Evolutionary conservation across 2,888 invertebrate genomes (phyloP), one percentile per base, ranked within the genome.

Genomic region (Hanleya hanleyi): DNA sequence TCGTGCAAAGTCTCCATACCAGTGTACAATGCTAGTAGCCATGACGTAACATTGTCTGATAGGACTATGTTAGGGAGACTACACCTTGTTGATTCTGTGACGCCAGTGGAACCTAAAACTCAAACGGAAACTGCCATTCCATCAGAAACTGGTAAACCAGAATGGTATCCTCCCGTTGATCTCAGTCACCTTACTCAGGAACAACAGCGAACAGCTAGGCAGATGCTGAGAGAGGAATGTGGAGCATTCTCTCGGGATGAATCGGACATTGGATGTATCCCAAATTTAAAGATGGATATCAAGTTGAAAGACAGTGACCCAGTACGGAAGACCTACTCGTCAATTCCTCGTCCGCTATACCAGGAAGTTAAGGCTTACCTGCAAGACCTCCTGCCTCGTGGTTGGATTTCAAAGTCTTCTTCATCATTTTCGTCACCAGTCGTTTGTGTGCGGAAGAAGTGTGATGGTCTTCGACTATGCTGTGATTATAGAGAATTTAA

Each of bases 341-440:
- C 78, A 5, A 62, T 81, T 29, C 81, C 76, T 32, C 51, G 36
- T 37, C 77, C 79, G 9, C 57, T 79, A 7, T 76, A 73, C 68
- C 22, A 77, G 29, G 81, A 82, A 50, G 81, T 81, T 1, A 80
- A 81, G 38, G 75, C 74, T 38, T 82, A 78, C 37, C 26, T 82
- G 22, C 41, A 49, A 12, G 74, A 77, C 38, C 50, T 80, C 12
- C 9, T 78, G 18, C 35, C 18, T 12, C 70, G 69, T 33, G 75
- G 75, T 5, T 81, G 69, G 69, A 77, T 80, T 9, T 69, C 49
- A 3, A 72, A 67, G 50, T 76, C 73, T 12, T 29, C 26, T 18
- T 74, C 72, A 32, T 66, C 80, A 0, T 78, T 75, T 73, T 37
- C 69, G 26, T 70, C 50, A 51, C 51, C 70, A 1, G 51, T 75